These are phyloP conservation scores for Setipinna tenuifilis DNA, from an alignment of 2,797 vertebrate genomes.

Conservation along the genomic window DNA sequence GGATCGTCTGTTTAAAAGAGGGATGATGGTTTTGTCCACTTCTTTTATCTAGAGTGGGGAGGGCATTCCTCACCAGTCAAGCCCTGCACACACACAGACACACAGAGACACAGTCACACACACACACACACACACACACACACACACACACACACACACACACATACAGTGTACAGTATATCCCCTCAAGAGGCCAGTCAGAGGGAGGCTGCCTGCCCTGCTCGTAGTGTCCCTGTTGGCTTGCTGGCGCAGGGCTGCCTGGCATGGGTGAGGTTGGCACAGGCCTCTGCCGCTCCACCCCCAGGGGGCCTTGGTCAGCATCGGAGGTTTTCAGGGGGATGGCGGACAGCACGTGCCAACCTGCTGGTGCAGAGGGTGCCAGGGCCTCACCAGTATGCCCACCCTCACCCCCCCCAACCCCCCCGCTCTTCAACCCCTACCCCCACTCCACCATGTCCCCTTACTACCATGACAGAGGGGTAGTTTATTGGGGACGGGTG, in stretches of 20 bases:
- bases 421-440: constrained; percentile 64
- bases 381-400: constrained; percentile 69
- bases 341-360: constrained; percentile 71
- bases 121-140: neutral
- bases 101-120: neutral
- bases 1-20: neutral
- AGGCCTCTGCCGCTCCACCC: constrained; percentile 54
- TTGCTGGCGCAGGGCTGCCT: neutral
- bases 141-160: constrained; percentile 26
- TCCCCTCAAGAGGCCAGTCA: neutral
- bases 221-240: constrained; percentile 10
- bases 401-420: constrained; percentile 45
- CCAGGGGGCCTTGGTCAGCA: constrained; percentile 72
- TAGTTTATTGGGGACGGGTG: neutral
- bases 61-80: neutral
- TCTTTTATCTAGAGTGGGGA: neutral
- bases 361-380: constrained; percentile 69
- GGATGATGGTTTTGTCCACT: neutral
- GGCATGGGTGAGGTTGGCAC: constrained; percentile 56
- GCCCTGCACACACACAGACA: constrained; percentile 53
- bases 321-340: constrained; percentile 67
- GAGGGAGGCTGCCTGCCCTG: constrained; percentile 2
- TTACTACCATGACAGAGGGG: neutral
- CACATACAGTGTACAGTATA: neutral
- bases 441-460: neutral